Percentiles rank a stretch among this genome's conserved stretches.
These are phyloP conservation scores for Microtus montanus DNA, from an alignment of 2,113 vertebrate genomes.

Conservation along the genomic window DNA sequence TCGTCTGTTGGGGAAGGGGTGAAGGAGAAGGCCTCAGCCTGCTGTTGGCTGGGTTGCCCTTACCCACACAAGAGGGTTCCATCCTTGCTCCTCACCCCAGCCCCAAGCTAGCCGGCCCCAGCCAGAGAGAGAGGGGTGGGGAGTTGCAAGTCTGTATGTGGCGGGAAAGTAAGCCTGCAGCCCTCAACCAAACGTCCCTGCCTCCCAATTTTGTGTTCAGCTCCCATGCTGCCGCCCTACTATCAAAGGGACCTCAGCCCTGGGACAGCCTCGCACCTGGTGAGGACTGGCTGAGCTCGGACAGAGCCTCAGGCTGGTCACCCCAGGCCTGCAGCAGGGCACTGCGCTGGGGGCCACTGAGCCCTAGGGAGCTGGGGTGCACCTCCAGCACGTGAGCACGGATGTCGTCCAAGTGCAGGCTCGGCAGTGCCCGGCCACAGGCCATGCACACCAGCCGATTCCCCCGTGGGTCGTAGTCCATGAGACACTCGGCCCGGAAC, in stretches of 20 bases:
- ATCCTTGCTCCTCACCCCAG: conserved; percentile 67
- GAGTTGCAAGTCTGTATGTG: not conserved
- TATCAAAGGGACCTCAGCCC: conserved; percentile 59
- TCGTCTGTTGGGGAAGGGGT: conserved; percentile 75
- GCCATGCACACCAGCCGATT: conserved; percentile 93
- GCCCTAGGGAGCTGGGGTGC: conserved; percentile 92
- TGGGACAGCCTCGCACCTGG: conserved; percentile 75
- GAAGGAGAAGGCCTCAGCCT: conserved; percentile 77
- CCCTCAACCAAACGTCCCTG: not conserved
- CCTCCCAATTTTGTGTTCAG: conserved; percentile 32
- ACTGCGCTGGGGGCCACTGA: conserved; percentile 91
- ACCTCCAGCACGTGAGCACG: conserved; percentile 92
- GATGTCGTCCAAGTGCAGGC: conserved; percentile 93
- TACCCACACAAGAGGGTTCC: conserved; percentile 49
- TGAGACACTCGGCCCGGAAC: conserved; percentile 94
- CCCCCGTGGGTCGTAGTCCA: conserved; percentile 92
- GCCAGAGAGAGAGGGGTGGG: not conserved
- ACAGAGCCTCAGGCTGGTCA: conserved; percentile 72
- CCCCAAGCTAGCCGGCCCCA: conserved; percentile 59
- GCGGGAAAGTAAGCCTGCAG: not conserved
- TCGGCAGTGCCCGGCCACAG: conserved; percentile 89
- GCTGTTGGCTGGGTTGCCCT: conserved; percentile 35
- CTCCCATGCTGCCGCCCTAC: conserved; percentile 24
- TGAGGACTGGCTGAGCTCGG: conserved; percentile 67
- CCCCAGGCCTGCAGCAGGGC: conserved; percentile 93